phyloP scores from a whole-genome alignment of 2,888 invertebrate species.

The Dryococelus australis region DNA sequence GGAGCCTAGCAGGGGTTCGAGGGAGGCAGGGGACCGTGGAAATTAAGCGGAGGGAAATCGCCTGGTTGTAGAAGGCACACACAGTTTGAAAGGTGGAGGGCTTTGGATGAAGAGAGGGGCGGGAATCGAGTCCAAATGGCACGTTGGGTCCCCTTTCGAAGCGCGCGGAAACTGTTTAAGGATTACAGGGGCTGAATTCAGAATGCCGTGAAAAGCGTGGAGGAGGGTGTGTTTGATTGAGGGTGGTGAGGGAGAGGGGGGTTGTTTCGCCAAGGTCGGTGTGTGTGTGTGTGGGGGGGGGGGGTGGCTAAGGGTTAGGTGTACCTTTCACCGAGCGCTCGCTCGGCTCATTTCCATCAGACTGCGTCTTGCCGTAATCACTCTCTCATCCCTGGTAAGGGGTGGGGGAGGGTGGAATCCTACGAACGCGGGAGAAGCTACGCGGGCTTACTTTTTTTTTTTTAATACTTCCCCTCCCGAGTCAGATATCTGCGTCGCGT shows the following conservation, averaged over 20 bases:
- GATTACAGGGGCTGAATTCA: background rate
- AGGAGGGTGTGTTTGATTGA: background rate
- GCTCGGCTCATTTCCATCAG: background rate
- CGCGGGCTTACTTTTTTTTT: background rate
- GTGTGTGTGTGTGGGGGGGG: background rate
- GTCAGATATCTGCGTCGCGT: too few species aligned
- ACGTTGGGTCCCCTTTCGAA: background rate
- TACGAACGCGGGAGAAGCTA: background rate
- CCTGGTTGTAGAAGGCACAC: background rate
- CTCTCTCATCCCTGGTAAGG: background rate
- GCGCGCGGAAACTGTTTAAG: slow-evolving; percentile 8
- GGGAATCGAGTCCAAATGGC: background rate
- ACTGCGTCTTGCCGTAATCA: background rate
- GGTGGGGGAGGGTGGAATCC: background rate
- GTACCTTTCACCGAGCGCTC: background rate
- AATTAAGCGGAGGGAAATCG: slow-evolving; percentile 1
- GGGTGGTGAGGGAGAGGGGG: background rate
- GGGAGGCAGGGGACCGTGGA: background rate
- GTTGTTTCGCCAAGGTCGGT: too few species aligned
- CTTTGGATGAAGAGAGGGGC: too few species aligned
- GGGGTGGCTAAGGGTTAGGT: background rate
- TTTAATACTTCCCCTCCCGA: too few species aligned
- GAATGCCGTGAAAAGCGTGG: background rate
- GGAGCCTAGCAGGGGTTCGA: background rate
- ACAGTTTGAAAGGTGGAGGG: too few species aligned